phyloP scores from a whole-genome alignment of 1,140 invertebrate species.

The Pseudachorutes palmiensis region DNA sequence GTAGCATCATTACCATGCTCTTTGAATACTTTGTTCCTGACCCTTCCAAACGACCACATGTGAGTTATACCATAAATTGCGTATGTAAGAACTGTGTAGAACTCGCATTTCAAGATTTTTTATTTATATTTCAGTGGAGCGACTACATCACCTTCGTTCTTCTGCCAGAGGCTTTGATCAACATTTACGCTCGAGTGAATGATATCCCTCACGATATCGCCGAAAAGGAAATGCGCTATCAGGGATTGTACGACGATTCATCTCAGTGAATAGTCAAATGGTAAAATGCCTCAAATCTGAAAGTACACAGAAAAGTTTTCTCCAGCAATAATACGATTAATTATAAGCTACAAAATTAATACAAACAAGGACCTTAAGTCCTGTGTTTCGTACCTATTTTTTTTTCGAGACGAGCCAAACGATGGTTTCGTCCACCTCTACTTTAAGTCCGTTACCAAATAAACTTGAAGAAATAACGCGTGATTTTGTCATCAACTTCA shows the following conservation, averaged over 20 bases:
- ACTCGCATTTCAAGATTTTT: background rate
- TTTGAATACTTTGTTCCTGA: conserved; percentile 20
- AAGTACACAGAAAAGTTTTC: no score
- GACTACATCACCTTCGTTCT: conserved; percentile 30
- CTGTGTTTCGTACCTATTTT: no score
- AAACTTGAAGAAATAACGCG: no score
- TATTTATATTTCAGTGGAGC: conserved; percentile 21
- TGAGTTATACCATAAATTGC: background rate
- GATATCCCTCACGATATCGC: conserved; percentile 20
- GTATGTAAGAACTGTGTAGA: background rate
- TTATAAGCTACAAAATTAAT: no score
- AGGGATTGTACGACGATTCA: conserved; percentile 23
- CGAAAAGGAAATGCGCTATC: conserved; percentile 28
- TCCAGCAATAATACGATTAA: no score
- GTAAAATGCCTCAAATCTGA: no score
- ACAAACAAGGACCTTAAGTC: no score
- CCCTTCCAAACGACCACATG: background rate
- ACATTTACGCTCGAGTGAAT: conserved; percentile 28
- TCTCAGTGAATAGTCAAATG: conserved; percentile 2
- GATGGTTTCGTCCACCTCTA: no score
- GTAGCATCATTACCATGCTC: conserved; percentile 4
- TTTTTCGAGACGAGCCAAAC: no score
- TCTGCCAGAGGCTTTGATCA: conserved; percentile 31
- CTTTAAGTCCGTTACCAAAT: no score
- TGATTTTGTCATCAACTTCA: no score